These are phyloP conservation scores for Machaerirhynchus nigripectus DNA, from an alignment of 2,113 vertebrate species.

Conservation along the genomic window DNA sequence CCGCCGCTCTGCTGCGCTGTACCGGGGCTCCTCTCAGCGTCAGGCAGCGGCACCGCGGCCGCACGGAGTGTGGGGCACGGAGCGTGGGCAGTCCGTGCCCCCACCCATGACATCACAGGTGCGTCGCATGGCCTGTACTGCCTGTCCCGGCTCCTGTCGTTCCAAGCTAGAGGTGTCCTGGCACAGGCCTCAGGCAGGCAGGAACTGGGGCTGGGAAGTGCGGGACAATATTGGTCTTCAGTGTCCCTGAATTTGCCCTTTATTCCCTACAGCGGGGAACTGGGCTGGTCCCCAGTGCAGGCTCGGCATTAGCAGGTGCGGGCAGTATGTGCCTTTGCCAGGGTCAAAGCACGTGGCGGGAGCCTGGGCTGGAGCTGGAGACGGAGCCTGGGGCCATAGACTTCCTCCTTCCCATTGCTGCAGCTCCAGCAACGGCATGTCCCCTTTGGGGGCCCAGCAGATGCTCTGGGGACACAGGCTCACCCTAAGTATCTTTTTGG, in stretches of 20 bases:
- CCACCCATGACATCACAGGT: accelerated
- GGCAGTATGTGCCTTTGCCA: not conserved
- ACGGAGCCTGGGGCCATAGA: not conserved
- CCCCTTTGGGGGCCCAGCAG: not conserved
- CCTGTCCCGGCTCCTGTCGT: not conserved
- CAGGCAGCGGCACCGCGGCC: not conserved
- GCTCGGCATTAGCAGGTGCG: accelerated
- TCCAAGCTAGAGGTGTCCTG: not conserved
- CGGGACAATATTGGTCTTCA: not conserved
- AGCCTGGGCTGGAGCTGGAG: not conserved
- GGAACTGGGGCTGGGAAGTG: not conserved
- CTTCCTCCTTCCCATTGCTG: not conserved
- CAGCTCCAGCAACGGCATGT: not conserved
- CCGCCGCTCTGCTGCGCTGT: not conserved
- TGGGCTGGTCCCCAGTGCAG: not conserved
- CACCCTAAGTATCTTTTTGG: not conserved
- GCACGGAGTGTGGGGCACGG: not conserved
- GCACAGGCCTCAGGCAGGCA: not conserved
- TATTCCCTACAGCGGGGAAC: accelerated
- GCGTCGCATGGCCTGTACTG: accelerated
- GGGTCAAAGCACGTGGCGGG: accelerated
- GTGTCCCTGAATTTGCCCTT: not conserved
- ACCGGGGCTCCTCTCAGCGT: conserved; percentile 31
- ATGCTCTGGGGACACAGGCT: not conserved
- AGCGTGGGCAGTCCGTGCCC: not conserved